Conservation (phyloP, 2,888 invertebrate genomes). For the Conus canariensis region DNA sequence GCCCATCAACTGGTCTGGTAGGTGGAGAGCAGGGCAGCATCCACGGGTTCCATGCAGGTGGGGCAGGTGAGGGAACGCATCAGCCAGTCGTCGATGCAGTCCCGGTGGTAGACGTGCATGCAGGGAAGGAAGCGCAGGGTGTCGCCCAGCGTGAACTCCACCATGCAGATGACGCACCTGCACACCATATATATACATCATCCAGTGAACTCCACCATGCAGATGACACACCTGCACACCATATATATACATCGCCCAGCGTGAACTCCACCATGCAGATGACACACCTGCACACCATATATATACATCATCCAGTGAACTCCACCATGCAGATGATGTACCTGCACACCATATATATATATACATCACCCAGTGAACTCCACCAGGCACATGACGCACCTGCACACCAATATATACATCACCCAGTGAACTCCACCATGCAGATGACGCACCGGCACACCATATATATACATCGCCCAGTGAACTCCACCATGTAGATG, state of each 20-base stretch:
- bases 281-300: slow-evolving; percentile 84
- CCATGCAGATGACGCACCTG: slow-evolving; percentile 94
- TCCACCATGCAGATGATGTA: slow-evolving; percentile 97
- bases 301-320: slow-evolving; percentile 80
- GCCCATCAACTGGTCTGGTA: slow-evolving; percentile 73
- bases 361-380: background rate
- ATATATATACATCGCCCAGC: slow-evolving; percentile 82
- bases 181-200: slow-evolving; percentile 45
- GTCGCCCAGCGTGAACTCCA: slow-evolving; percentile 90
- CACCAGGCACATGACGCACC: background rate
- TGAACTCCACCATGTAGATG: slow-evolving; percentile 95
- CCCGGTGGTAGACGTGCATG: slow-evolving; percentile 93
- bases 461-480: slow-evolving; percentile 59
- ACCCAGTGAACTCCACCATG: slow-evolving; percentile 92
- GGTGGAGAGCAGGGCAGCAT: slow-evolving; percentile 87
- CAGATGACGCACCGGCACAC: slow-evolving; percentile 89
- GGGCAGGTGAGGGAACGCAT: slow-evolving; percentile 94
- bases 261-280: slow-evolving; percentile 95
- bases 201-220: background rate
- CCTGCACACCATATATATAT: slow-evolving; percentile 74
- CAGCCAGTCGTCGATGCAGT: slow-evolving; percentile 93
- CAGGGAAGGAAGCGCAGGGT: slow-evolving; percentile 91
- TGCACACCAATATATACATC: slow-evolving; percentile 78
- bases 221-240: background rate
- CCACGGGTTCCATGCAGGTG: slow-evolving; percentile 95